These are phyloP conservation scores for Meloidogyne floridensis DNA, from an alignment of 1,140 invertebrate species.

Conservation along the genomic window DNA sequence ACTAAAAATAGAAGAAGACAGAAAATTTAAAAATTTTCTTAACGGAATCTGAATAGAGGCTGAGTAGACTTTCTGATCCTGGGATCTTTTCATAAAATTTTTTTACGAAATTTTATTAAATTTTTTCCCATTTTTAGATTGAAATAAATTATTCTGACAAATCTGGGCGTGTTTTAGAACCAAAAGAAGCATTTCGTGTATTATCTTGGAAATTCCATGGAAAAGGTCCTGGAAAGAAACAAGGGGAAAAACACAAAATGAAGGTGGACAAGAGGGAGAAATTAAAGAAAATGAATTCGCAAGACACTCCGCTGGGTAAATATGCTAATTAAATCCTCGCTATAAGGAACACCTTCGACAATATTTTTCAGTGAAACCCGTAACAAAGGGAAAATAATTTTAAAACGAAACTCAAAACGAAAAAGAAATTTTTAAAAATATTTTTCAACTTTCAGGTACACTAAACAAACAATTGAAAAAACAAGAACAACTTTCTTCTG, in stretches of 20 bases:
- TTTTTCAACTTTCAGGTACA: constrained; percentile 70
- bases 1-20: no score
- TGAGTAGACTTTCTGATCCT: no score
- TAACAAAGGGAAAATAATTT: no score
- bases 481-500: constrained; percentile 91
- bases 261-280: constrained; percentile 91
- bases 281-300: constrained; percentile 77
- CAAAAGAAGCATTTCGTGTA: constrained; percentile 88
- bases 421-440: no score
- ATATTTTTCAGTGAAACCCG: no score
- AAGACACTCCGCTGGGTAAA: constrained; percentile 82
- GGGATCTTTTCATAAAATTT: no score
- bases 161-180: constrained; percentile 82
- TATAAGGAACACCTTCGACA: no score
- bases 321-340: no score
- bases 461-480: constrained; percentile 90
- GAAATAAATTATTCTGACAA: constrained; percentile 98
- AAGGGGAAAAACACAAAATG: constrained; percentile 92
- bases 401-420: no score
- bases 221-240: constrained; percentile 97
- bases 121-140: constrained; percentile 67
- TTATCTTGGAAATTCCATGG: constrained; percentile 80
- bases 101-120: background rate
- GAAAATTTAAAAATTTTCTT: no score
- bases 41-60: no score